phyloP scores from a whole-genome alignment of 1,140 invertebrate species.

The Pseudomyrmex flavicornis region DNA sequence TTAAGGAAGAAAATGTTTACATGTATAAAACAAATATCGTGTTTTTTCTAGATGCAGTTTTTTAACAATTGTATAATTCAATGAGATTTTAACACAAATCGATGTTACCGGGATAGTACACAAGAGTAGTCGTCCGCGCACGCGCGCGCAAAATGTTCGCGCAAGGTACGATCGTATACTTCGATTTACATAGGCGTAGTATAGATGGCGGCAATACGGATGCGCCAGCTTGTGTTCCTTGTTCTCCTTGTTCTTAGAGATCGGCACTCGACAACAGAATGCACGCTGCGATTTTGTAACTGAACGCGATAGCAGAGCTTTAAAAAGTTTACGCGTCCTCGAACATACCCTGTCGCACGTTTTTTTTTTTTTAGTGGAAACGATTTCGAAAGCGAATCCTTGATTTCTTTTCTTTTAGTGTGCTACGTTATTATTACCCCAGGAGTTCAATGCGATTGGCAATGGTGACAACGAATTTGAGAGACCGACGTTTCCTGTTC shows the following conservation, averaged over 20 bases:
- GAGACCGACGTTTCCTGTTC: background rate
- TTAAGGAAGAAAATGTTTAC: background rate
- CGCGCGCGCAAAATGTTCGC: background rate
- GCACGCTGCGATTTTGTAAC: background rate
- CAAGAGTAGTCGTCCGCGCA: too few species aligned
- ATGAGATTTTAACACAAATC: background rate
- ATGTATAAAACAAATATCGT: background rate
- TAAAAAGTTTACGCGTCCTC: constrained; percentile 39
- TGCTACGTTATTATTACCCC: background rate
- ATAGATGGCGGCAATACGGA: constrained; percentile 17
- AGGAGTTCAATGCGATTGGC: background rate
- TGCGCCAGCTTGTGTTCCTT: background rate
- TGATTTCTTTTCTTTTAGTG: background rate
- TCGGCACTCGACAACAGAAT: constrained; percentile 15
- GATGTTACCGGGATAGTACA: too few species aligned
- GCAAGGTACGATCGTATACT: constrained; percentile 38
- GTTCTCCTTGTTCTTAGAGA: background rate
- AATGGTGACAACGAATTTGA: constrained; percentile 1
- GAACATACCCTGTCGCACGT: background rate
- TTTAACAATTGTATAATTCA: background rate
- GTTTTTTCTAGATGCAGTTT: background rate
- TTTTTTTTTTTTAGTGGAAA: constrained; percentile 1
- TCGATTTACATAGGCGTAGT: constrained; percentile 48
- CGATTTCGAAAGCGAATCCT: background rate
- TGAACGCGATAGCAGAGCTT: constrained; percentile 13